Evolutionary conservation across 2,113 vertebrate species (phyloP).

Genomic region (Uropsilus gracilis): DNA sequence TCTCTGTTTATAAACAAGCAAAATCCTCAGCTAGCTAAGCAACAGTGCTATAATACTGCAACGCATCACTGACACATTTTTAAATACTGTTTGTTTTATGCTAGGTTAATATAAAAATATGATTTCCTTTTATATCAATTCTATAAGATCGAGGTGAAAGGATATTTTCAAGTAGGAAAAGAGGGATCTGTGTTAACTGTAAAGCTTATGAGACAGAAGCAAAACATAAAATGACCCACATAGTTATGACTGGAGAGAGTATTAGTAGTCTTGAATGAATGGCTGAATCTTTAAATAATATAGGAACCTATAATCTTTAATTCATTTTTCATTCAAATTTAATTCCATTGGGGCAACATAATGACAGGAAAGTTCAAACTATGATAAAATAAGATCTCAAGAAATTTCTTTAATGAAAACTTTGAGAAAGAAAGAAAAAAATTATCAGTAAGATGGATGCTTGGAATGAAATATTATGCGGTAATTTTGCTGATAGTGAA

Average conservation of each 20-base stretch:
- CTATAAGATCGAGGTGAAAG: not conserved
- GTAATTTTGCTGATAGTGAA: conserved; percentile 17
- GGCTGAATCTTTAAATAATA: conserved; percentile 27
- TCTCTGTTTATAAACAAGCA: not conserved
- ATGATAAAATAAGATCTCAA: not conserved
- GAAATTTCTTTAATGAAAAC: not conserved
- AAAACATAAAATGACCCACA: not conserved
- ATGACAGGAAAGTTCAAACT: not conserved
- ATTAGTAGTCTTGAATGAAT: not conserved
- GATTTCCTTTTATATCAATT: not conserved
- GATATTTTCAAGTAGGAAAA: not conserved
- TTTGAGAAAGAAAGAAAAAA: conserved; percentile 32
- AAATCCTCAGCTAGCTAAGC: not conserved
- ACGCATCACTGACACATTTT: not conserved
- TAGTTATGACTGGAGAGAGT: not conserved
- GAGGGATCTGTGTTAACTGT: not conserved
- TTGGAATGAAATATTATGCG: not conserved
- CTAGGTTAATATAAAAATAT: not conserved
- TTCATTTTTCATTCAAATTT: not conserved
- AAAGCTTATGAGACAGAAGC: conserved; percentile 3
- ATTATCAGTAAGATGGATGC: not conserved
- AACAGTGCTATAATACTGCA: not conserved
- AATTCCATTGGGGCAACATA: not conserved
- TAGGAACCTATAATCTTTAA: not conserved
- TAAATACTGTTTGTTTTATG: not conserved